Evolutionary conservation across 2,888 invertebrate genomes (phyloP).

Genomic region (Eustalomyia histrio): DNA sequence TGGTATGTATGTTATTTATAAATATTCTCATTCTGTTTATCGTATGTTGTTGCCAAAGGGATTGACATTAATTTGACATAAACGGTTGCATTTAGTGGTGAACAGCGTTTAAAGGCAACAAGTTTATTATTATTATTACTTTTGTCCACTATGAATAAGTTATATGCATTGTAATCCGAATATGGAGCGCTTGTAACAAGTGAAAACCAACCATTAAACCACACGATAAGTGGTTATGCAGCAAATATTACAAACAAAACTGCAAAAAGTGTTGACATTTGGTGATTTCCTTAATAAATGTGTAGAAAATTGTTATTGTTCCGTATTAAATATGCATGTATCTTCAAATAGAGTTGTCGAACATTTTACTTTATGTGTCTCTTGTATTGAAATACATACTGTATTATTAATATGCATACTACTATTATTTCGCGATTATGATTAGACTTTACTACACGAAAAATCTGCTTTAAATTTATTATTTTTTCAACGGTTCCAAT

Average conservation of each 20-base stretch:
- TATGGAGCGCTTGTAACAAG: conserved; percentile 67
- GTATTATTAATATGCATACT: too few species aligned
- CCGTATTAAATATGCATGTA: conserved; percentile 2
- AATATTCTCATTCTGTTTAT: neutral
- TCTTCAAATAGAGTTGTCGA: too few species aligned
- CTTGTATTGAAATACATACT: too few species aligned
- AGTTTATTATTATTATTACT: conserved; percentile 68
- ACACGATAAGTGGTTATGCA: conserved; percentile 28
- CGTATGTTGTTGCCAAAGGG: conserved; percentile 60
- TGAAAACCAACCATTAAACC: conserved; percentile 54
- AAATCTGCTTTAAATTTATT: too few species aligned
- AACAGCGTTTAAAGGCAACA: conserved; percentile 65
- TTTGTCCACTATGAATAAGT: conserved; percentile 35
- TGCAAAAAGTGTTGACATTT: conserved; percentile 36
- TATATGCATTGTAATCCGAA: conserved; percentile 70
- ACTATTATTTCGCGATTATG: too few species aligned
- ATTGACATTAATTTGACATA: conserved; percentile 74
- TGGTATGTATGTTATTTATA: neutral
- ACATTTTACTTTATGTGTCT: too few species aligned
- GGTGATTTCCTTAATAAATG: conserved; percentile 8
- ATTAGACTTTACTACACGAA: too few species aligned
- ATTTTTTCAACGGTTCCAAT: too few species aligned
- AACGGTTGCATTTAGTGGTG: conserved; percentile 67
- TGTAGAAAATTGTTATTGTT: neutral
- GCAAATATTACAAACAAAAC: conserved; percentile 15